Percentiles rank a stretch among this genome's conserved stretches.
Evolutionary conservation across 2,797 vertebrate species (phyloP).

Genomic region (Lacerta bilineata): DNA sequence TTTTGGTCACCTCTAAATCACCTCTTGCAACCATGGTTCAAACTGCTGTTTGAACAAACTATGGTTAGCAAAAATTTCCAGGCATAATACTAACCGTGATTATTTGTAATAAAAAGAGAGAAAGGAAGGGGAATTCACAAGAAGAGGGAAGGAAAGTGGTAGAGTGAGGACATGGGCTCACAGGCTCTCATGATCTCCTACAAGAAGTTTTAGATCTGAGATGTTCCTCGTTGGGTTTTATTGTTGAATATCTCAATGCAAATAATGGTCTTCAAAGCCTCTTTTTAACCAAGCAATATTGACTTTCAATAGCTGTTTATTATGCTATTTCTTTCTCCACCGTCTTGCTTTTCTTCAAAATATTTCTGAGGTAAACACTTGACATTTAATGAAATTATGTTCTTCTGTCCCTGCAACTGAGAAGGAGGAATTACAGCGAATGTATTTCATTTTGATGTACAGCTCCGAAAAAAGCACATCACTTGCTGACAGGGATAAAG

Average conservation of each 20-base stretch:
- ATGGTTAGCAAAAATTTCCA: not conserved
- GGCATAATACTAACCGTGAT: not conserved
- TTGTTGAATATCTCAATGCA: not conserved
- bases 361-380: constrained; percentile 71
- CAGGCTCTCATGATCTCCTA: not conserved
- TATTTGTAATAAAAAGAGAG: not conserved
- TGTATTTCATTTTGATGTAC: constrained; percentile 83
- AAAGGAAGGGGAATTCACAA: too few species aligned
- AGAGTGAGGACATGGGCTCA: not conserved
- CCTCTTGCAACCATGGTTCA: not conserved
- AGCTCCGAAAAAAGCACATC: constrained; percentile 67
- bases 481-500: constrained; percentile 84
- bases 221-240: not conserved
- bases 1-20: not conserved
- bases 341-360: constrained; percentile 29
- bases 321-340: constrained; percentile 27
- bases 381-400: constrained; percentile 85
- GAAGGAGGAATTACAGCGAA: constrained; percentile 74
- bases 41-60: not conserved
- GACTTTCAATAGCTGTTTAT: constrained; percentile 24
- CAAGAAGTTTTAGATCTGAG: not conserved
- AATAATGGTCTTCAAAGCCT: fast-evolving
- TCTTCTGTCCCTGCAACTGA: constrained; percentile 75
- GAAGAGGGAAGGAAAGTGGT: too few species aligned
- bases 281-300: not conserved